Conservation (phyloP, 2,888 invertebrate species). For the Lordiphosa andalusiaca region DNA sequence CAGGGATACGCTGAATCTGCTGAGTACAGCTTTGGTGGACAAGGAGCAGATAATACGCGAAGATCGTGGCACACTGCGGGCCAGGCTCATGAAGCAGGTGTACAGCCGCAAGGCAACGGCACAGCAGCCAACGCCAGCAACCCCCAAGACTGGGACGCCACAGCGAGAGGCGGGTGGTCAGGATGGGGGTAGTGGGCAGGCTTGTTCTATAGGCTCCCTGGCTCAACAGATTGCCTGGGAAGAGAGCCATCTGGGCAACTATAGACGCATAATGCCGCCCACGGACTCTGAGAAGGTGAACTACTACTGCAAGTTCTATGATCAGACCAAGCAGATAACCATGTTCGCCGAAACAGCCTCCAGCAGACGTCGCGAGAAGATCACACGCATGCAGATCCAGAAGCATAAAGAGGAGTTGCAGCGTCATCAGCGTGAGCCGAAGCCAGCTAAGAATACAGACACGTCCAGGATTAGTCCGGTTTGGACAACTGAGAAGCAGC, state of each 20-base stretch:
- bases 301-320: conserved; percentile 84
- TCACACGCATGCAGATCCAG: conserved; percentile 81
- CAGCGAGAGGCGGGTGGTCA: conserved; percentile 12
- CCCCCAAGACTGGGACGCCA: not conserved
- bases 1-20: conserved; percentile 88
- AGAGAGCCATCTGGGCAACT: conserved; percentile 87
- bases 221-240: conserved; percentile 86
- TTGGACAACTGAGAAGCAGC: not conserved
- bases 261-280: conserved; percentile 85
- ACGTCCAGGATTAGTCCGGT: not conserved
- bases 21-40: conserved; percentile 88
- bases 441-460: not conserved
- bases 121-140: not conserved
- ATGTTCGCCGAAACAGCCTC: conserved; percentile 87
- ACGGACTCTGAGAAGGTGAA: conserved; percentile 80
- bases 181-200: conserved; percentile 3
- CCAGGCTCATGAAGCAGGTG: conserved; percentile 38
- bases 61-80: conserved; percentile 81
- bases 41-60: conserved; percentile 86
- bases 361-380: conserved; percentile 87
- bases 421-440: not conserved
- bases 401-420: conserved; percentile 12
- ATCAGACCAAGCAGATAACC: conserved; percentile 85
- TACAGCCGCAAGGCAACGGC: conserved; percentile 7
- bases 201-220: conserved; percentile 80